Percentiles rank a stretch among this genome's conserved stretches.
phyloP scores from a whole-genome alignment of 2,797 vertebrate genomes.

The Ctenochaetus hawaiiensis region DNA sequence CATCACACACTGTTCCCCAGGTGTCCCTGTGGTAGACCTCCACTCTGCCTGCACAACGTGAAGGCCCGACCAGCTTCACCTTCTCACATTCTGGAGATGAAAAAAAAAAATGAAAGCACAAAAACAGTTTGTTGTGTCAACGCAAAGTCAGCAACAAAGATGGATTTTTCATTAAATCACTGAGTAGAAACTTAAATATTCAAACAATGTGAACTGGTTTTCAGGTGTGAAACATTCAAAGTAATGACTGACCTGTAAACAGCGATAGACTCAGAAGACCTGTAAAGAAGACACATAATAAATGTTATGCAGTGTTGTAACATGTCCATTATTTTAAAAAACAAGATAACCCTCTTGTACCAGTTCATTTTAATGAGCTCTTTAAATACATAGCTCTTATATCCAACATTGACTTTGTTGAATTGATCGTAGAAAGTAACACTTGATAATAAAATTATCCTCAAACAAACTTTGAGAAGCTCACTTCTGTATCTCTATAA shows the following conservation, averaged over 20 bases:
- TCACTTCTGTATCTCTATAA: background rate
- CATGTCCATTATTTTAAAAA: too few species aligned
- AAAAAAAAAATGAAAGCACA: background rate
- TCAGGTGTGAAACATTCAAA: background rate
- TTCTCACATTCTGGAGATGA: conserved; percentile 64
- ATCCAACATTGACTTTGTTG: too few species aligned
- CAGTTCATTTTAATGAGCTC: too few species aligned
- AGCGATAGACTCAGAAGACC: conserved; percentile 67
- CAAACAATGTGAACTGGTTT: background rate
- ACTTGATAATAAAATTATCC: too few species aligned
- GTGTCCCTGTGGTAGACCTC: conserved; percentile 59
- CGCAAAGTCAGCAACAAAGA: too few species aligned
- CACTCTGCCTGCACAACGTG: conserved; percentile 74
- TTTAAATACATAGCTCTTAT: too few species aligned
- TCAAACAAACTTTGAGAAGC: background rate
- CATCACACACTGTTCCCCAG: conserved; percentile 80
- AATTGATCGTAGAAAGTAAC: too few species aligned
- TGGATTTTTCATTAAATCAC: background rate
- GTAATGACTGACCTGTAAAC: conserved; percentile 67
- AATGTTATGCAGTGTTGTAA: background rate
- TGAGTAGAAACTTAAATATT: background rate
- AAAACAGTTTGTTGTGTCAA: background rate
- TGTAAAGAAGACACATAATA: conserved; percentile 35
- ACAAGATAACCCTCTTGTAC: too few species aligned
- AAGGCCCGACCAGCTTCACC: conserved; percentile 56